A percentile compares a stretch with the other conserved stretches of the same genome.
Evolutionary conservation across 2,888 invertebrate genomes (phyloP).

Genomic region (Micoletzkya japonica): DNA sequence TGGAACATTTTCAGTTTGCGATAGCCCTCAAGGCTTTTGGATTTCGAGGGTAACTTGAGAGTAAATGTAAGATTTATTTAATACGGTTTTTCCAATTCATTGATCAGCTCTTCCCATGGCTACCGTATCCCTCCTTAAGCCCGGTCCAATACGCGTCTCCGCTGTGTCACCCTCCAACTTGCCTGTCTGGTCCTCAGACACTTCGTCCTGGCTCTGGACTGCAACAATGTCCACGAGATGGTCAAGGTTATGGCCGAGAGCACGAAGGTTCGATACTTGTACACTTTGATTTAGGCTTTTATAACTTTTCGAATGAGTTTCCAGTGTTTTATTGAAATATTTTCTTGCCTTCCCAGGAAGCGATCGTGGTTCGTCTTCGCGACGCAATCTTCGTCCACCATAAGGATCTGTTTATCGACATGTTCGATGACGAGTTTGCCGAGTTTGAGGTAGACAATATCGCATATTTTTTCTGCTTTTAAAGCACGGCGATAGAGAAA

Average conservation of each 20-base stretch:
- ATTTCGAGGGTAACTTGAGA: too few species aligned
- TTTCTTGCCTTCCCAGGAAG: neutral
- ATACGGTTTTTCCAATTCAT: too few species aligned
- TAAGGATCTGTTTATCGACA: slow-evolving; percentile 95
- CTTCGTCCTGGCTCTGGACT: slow-evolving; percentile 69
- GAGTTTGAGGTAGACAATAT: slow-evolving; percentile 86
- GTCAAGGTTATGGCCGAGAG: slow-evolving; percentile 13
- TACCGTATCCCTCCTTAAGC: too few species aligned
- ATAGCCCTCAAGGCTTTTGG: too few species aligned
- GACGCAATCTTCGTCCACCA: slow-evolving; percentile 68
- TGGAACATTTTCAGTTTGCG: neutral
- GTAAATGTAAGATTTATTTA: too few species aligned
- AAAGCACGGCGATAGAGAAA: too few species aligned
- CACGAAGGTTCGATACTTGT: slow-evolving; percentile 21
- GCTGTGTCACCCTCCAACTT: slow-evolving; percentile 88
- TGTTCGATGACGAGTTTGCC: slow-evolving; percentile 97
- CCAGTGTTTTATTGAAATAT: neutral
- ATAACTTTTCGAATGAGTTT: too few species aligned
- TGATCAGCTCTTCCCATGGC: too few species aligned
- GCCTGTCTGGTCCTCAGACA: slow-evolving; percentile 79
- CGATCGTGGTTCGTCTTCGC: neutral
- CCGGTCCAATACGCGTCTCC: slow-evolving; percentile 77
- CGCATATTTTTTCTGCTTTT: too few species aligned
- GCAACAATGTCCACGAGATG: slow-evolving; percentile 40
- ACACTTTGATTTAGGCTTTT: too few species aligned